These are phyloP conservation scores for Acrossocheilus wenchowensis DNA, from an alignment of 2,797 vertebrate genomes.

Conservation along the genomic window DNA sequence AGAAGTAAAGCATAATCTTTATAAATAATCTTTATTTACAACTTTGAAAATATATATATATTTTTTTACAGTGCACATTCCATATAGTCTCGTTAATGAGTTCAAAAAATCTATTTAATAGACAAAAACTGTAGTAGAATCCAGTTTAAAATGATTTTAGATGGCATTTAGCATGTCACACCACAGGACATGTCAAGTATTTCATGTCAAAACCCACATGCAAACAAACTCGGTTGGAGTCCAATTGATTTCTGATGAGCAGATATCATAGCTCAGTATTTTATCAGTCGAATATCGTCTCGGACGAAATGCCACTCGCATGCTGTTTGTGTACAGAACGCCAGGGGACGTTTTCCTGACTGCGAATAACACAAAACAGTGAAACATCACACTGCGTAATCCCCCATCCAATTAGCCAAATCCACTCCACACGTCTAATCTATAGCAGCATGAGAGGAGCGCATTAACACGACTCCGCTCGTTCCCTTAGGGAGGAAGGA, in stretches of 20 bases:
- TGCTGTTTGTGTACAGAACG: constrained; percentile 16
- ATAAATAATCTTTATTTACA: neutral
- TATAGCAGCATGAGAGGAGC: constrained; percentile 49
- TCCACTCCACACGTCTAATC: constrained; percentile 53
- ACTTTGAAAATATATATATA: neutral
- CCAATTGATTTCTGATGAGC: constrained; percentile 15
- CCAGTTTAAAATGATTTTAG: neutral
- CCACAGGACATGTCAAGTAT: neutral
- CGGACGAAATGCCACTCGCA: neutral
- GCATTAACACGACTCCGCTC: constrained; percentile 16
- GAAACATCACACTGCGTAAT: constrained; percentile 38
- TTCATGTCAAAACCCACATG: neutral
- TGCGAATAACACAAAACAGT: constrained; percentile 31
- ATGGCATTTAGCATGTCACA: neutral
- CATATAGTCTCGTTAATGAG: neutral
- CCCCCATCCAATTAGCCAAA: constrained; percentile 51
- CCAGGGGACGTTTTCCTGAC: constrained; percentile 40
- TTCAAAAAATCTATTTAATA: neutral
- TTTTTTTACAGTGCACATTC: neutral
- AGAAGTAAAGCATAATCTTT: neutral
- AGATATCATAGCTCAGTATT: neutral
- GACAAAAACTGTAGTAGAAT: neutral
- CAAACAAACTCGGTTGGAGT: neutral
- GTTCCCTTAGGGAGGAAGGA: constrained; percentile 7
- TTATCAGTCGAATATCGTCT: neutral